Percentiles rank a stretch among this genome's conserved stretches.
These are phyloP conservation scores for Lasioglossum marginatum DNA, from an alignment of 2,888 invertebrate species.

Conservation along the genomic window DNA sequence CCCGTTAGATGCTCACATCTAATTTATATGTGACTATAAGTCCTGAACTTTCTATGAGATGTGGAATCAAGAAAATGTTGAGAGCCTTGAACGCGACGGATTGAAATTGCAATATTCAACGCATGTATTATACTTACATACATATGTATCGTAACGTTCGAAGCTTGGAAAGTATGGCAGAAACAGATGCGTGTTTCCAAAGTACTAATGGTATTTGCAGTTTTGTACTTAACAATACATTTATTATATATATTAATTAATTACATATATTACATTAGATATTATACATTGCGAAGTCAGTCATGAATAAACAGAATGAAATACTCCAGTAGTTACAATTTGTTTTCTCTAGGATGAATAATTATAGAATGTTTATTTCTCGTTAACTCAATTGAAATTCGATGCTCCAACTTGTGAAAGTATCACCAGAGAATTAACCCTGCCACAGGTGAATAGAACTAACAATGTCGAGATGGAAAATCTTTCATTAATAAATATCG, in stretches of 20 bases:
- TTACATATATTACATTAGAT: conserved; percentile 7
- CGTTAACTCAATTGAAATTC: not conserved
- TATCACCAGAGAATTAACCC: not conserved
- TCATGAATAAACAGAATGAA: not conserved
- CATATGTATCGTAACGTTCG: not conserved
- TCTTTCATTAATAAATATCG: too few species aligned
- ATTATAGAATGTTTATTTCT: not conserved
- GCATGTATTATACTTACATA: not conserved
- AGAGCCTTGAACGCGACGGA: not conserved
- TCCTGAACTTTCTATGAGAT: not conserved
- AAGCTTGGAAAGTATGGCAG: not conserved
- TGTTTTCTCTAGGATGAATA: not conserved
- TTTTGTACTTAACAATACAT: not conserved
- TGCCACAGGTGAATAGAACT: not conserved
- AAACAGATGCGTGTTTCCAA: not conserved
- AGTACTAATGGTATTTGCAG: not conserved
- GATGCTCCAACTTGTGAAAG: not conserved
- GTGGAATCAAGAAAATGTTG: not conserved
- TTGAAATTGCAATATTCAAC: not conserved
- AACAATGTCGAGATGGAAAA: not conserved
- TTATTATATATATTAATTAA: conserved; percentile 11
- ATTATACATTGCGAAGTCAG: not conserved
- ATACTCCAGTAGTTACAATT: not conserved
- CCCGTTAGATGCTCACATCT: not conserved
- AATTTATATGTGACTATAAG: not conserved